phyloP scores from a whole-genome alignment of 1,140 invertebrate genomes.

The Trichoplusia ni region DNA sequence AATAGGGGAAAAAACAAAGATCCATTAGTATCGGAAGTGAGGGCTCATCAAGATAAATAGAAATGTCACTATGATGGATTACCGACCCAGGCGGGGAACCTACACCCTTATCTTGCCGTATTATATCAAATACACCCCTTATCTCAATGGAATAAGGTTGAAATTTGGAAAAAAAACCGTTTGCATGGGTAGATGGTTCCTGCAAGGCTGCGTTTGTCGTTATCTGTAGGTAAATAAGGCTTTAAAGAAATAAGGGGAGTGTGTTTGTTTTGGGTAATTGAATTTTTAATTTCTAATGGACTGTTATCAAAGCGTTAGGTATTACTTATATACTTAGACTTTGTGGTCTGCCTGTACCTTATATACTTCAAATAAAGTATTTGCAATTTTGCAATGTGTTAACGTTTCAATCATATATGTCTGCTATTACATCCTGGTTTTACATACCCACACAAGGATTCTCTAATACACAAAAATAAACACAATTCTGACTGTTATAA shows the following conservation, averaged over 20 bases:
- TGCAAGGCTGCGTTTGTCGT: slow-evolving; percentile 58
- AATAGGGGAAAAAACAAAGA: slow-evolving; percentile 59
- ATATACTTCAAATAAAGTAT: too few relatives aligned
- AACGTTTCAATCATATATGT: too few relatives aligned
- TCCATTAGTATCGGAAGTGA: slow-evolving; percentile 74
- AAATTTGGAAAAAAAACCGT: slow-evolving; percentile 29
- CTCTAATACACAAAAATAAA: too few relatives aligned
- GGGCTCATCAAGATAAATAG: slow-evolving; percentile 79
- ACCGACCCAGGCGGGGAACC: slow-evolving; percentile 55
- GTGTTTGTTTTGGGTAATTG: slow-evolving; percentile 12
- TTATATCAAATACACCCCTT: slow-evolving; percentile 19
- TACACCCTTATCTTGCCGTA: slow-evolving; percentile 31
- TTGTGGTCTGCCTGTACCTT: too few relatives aligned
- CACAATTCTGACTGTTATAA: too few relatives aligned
- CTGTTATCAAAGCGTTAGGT: too few relatives aligned
- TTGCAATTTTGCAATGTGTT: too few relatives aligned
- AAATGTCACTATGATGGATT: slow-evolving; percentile 79
- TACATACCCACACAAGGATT: too few relatives aligned
- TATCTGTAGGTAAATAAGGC: slow-evolving; percentile 64
- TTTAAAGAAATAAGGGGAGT: slow-evolving; percentile 40
- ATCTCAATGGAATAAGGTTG: slow-evolving; percentile 39
- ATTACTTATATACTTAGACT: too few relatives aligned
- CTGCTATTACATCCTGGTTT: too few relatives aligned
- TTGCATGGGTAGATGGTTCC: slow-evolving; percentile 23
- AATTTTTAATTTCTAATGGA: slow-evolving; percentile 39